Evolutionary conservation across 2,888 invertebrate genomes (phyloP).

Genomic region (Marasmarcha lunaedactyla): DNA sequence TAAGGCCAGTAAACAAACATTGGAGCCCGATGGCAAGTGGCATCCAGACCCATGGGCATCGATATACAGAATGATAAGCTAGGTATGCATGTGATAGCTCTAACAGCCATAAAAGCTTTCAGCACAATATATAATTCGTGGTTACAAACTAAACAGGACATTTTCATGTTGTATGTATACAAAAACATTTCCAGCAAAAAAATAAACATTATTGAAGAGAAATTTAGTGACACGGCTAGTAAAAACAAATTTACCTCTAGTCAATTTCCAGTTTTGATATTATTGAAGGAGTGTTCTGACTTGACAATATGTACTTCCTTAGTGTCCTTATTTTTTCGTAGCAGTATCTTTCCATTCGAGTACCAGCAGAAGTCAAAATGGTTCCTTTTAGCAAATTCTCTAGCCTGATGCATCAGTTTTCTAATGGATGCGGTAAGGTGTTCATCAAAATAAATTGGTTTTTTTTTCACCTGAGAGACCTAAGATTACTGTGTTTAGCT

Average conservation of each 20-base stretch:
- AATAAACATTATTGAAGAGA: neutral
- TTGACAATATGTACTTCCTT: neutral
- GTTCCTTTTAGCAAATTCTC: neutral
- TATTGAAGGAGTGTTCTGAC: neutral
- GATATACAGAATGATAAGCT: too few relatives aligned
- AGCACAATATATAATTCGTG: neutral
- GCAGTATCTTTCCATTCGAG: slow-evolving; percentile 1
- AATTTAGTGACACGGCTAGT: neutral
- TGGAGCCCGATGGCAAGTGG: too few relatives aligned
- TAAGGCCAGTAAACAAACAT: neutral
- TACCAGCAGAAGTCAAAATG: neutral
- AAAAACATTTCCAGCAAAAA: neutral
- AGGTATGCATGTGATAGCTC: too few relatives aligned
- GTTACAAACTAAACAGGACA: neutral
- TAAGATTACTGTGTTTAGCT: neutral
- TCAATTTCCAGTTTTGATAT: neutral
- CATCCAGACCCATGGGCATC: too few relatives aligned
- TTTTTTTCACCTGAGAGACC: neutral
- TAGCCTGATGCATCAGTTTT: neutral
- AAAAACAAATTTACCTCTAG: neutral
- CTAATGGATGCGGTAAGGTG: neutral
- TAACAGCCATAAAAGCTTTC: neutral
- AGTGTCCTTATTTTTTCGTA: neutral
- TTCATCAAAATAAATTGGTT: slow-evolving; percentile 1
- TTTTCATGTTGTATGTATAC: neutral